Evolutionary conservation across 2,888 invertebrate genomes (phyloP).

Genomic region (Neoascia interrupta): DNA sequence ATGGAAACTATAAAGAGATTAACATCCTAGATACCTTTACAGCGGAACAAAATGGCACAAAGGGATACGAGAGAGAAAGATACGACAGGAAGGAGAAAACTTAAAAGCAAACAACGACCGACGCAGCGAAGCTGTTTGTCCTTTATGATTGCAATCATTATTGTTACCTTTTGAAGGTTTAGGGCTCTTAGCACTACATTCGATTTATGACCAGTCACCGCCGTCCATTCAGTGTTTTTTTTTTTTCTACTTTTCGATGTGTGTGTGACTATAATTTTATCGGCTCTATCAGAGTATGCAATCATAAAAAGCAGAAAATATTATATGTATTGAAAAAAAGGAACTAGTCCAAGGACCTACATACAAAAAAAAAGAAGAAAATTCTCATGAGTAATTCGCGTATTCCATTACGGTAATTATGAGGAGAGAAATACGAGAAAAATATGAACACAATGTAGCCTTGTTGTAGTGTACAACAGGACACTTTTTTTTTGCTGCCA

Average conservation of each 20-base stretch:
- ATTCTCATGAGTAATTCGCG: conserved; percentile 63
- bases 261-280: conserved; percentile 29
- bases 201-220: conserved; percentile 37
- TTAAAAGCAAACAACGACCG: conserved; percentile 30
- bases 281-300: conserved; percentile 38
- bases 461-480: conserved; percentile 17
- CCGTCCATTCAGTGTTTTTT: conserved; percentile 51
- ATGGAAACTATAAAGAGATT: conserved; percentile 68
- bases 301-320: no score
- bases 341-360: conserved; percentile 44
- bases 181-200: conserved; percentile 43
- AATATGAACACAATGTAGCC: conserved; percentile 25
- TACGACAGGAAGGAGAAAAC: conserved; percentile 15
- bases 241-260: no score
- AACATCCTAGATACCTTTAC: conserved; percentile 64
- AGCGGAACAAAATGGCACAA: neutral
- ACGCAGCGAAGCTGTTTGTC: conserved; percentile 53
- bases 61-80: conserved; percentile 1
- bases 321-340: no score
- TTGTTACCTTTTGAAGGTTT: conserved; percentile 50
- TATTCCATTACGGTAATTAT: conserved; percentile 69
- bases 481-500: conserved; percentile 31
- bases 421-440: conserved; percentile 25
- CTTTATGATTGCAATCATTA: conserved; percentile 62
- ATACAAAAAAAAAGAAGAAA: conserved; percentile 15